These are phyloP conservation scores for Dendroctonus ponderosae DNA, from an alignment of 1,140 invertebrate species.

Conservation along the genomic window DNA sequence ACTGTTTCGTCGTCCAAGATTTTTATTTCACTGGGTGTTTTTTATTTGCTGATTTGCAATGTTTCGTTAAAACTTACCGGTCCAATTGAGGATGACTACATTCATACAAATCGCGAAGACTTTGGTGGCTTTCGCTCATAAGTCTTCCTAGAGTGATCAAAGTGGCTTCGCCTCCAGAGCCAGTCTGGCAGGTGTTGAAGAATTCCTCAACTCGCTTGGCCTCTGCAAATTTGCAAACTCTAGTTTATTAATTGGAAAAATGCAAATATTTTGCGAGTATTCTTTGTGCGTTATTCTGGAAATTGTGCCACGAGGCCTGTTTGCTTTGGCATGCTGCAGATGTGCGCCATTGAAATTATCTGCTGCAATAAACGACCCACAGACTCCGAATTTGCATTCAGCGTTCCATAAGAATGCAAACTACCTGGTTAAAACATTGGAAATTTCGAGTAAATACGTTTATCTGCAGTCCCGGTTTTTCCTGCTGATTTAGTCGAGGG, in stretches of 20 bases:
- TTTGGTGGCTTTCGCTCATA: constrained; percentile 88
- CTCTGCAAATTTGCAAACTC: constrained; percentile 57
- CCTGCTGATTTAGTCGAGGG: too few species aligned
- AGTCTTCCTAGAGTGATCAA: constrained; percentile 70
- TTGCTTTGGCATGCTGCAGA: too few species aligned
- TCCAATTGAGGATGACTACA: constrained; percentile 92
- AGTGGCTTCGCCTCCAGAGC: constrained; percentile 54
- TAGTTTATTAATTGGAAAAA: too few species aligned
- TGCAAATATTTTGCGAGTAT: too few species aligned
- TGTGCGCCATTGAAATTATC: too few species aligned
- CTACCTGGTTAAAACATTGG: background rate
- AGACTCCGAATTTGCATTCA: background rate
- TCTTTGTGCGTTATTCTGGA: too few species aligned
- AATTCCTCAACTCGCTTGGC: constrained; percentile 78
- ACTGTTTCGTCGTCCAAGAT: too few species aligned
- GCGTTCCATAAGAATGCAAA: constrained; percentile 1
- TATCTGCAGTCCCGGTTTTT: too few species aligned
- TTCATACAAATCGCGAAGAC: constrained; percentile 83
- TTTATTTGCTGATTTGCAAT: too few species aligned
- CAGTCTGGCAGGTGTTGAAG: constrained; percentile 61
- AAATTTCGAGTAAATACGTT: background rate
- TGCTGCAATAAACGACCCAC: background rate
- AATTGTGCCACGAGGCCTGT: too few species aligned
- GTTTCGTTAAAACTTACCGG: constrained; percentile 48
- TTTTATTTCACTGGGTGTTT: too few species aligned